These are phyloP conservation scores for Xiphias gladius DNA, from an alignment of 2,113 vertebrate species.

Conservation along the genomic window DNA sequence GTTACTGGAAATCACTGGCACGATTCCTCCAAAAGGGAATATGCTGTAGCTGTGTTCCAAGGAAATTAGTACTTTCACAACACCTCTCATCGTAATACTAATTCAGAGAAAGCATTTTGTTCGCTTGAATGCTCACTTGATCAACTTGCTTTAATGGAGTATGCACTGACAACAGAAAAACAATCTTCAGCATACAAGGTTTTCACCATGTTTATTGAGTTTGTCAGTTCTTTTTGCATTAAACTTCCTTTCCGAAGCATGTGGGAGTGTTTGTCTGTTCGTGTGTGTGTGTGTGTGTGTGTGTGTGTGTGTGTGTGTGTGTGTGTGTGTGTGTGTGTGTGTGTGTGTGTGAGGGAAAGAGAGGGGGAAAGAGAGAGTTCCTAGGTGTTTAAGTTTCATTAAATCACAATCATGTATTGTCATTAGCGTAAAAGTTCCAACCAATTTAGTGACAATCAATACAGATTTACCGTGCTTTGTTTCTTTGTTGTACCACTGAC, in stretches of 20 bases:
- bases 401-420: slow-evolving; percentile 22
- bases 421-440: slow-evolving; percentile 51
- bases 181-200: slow-evolving; percentile 21
- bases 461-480: slow-evolving; percentile 28
- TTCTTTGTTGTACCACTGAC: slow-evolving; percentile 13
- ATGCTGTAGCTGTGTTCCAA: slow-evolving; percentile 10
- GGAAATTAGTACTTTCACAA: slow-evolving; percentile 18
- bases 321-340: background rate
- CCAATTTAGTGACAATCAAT: slow-evolving; percentile 54
- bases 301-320: no score
- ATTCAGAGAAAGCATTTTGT: slow-evolving; percentile 33
- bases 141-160: slow-evolving; percentile 18
- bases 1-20: slow-evolving; percentile 9
- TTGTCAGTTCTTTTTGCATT: slow-evolving; percentile 4
- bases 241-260: background rate
- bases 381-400: background rate
- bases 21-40: slow-evolving; percentile 22
- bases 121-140: slow-evolving; percentile 29
- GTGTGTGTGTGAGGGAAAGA: background rate
- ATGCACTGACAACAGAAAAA: slow-evolving; percentile 14
- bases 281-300: background rate
- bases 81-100: slow-evolving; percentile 10
- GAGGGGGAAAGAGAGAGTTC: background rate
- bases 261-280: background rate
- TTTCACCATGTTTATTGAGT: slow-evolving; percentile 39